Evolutionary conservation across 2,888 invertebrate species (phyloP).

Genomic region (Ormyrus labotus): DNA sequence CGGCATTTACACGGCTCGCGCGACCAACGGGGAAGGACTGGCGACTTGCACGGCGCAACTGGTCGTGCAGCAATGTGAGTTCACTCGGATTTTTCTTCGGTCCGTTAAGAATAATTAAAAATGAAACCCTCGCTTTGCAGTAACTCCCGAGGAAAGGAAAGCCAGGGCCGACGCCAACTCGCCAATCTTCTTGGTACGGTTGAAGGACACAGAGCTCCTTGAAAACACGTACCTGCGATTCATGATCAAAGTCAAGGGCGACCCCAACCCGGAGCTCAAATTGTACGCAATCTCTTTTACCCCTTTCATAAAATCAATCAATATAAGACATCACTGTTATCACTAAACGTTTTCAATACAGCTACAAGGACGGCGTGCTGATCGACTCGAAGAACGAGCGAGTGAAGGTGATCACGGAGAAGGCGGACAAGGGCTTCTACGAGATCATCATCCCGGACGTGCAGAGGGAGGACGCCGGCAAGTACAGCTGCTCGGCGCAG

Average conservation of each 20-base stretch:
- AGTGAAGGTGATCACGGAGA: slow-evolving; percentile 84
- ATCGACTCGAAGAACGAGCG: slow-evolving; percentile 83
- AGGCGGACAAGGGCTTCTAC: slow-evolving; percentile 89
- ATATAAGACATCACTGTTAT: neutral
- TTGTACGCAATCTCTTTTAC: slow-evolving; percentile 80
- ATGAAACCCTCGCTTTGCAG: slow-evolving; percentile 74
- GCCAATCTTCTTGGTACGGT: slow-evolving; percentile 89
- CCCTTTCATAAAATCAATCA: neutral
- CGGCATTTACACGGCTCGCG: slow-evolving; percentile 94
- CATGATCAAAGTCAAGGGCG: slow-evolving; percentile 91
- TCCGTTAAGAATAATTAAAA: neutral
- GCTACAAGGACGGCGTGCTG: slow-evolving; percentile 88
- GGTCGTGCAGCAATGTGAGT: slow-evolving; percentile 89
- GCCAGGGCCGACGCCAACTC: slow-evolving; percentile 83
- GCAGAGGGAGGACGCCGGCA: slow-evolving; percentile 85
- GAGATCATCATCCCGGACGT: slow-evolving; percentile 92
- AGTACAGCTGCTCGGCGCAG: slow-evolving; percentile 89
- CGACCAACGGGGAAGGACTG: slow-evolving; percentile 87
- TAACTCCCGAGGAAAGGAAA: slow-evolving; percentile 84
- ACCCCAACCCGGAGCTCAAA: slow-evolving; percentile 91
- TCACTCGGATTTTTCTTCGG: neutral
- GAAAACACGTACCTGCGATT: slow-evolving; percentile 91
- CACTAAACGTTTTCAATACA: slow-evolving; percentile 68
- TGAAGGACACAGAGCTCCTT: slow-evolving; percentile 92
- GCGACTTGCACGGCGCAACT: slow-evolving; percentile 92